Evolutionary conservation across 2,113 vertebrate genomes (phyloP).

Genomic region (Zingel zingel): DNA sequence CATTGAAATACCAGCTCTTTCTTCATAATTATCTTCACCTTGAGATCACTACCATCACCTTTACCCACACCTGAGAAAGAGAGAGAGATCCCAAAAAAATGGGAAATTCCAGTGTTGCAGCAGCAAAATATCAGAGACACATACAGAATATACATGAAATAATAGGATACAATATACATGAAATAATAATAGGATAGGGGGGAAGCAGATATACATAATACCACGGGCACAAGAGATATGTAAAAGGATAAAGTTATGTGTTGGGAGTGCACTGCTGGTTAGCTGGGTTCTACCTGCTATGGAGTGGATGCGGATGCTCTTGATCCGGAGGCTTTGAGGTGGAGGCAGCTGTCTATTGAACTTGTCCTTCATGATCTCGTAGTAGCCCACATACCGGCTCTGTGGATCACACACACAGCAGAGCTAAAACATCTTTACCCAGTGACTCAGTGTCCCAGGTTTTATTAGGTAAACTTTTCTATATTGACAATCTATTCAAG

Average conservation of each 20-base stretch:
- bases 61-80: constrained; percentile 88
- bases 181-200: no score
- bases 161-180: no score
- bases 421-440: no score
- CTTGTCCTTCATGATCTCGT: constrained; percentile 90
- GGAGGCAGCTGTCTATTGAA: constrained; percentile 89
- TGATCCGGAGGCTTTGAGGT: constrained; percentile 85
- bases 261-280: background rate
- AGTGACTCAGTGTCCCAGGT: background rate
- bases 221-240: background rate
- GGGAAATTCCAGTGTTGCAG: no score
- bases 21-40: constrained; percentile 86
- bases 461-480: background rate
- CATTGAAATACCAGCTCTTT: constrained; percentile 87
- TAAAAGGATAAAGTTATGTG: background rate
- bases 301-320: constrained; percentile 89
- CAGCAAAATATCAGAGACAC: no score
- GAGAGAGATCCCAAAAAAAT: no score
- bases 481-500: background rate
- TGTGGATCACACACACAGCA: constrained; percentile 66
- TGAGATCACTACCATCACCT: constrained; percentile 91
- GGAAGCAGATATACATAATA: background rate
- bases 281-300: constrained; percentile 86
- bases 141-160: no score
- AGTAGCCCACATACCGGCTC: constrained; percentile 96